Conservation (phyloP, 2,113 vertebrate species). For the Bungarus multicinctus region DNA sequence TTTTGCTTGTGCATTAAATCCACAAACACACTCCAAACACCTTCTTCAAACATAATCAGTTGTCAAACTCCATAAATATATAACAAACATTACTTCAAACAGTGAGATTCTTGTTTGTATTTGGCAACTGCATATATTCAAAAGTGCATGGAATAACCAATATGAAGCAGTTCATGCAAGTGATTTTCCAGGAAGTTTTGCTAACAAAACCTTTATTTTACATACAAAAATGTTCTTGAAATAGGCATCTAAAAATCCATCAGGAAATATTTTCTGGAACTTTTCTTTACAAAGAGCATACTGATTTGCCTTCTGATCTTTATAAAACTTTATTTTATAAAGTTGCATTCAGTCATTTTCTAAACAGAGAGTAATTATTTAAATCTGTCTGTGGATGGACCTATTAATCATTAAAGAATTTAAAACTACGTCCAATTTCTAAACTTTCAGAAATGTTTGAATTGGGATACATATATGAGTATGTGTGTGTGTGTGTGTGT, state of each 20-base stretch:
- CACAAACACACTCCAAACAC: not conserved
- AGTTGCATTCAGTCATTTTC: not conserved
- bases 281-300: not conserved
- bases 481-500: not conserved
- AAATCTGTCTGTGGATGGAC: not conserved
- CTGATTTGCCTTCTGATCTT: not conserved
- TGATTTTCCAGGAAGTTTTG: not conserved
- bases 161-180: not conserved
- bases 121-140: not conserved
- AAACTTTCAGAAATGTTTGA: constrained; percentile 30
- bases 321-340: not conserved
- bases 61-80: not conserved
- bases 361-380: not conserved
- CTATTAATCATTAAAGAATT: not conserved
- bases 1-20: not conserved
- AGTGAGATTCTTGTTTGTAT: not conserved
- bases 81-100: not conserved
- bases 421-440: not conserved
- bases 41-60: not conserved
- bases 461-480: constrained; percentile 3
- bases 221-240: not conserved
- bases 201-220: not conserved
- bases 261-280: not conserved
- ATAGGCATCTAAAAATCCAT: not conserved
- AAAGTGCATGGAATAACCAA: not conserved